Conservation (phyloP, 2,113 vertebrate genomes). For the Oreamnos americanus region DNA sequence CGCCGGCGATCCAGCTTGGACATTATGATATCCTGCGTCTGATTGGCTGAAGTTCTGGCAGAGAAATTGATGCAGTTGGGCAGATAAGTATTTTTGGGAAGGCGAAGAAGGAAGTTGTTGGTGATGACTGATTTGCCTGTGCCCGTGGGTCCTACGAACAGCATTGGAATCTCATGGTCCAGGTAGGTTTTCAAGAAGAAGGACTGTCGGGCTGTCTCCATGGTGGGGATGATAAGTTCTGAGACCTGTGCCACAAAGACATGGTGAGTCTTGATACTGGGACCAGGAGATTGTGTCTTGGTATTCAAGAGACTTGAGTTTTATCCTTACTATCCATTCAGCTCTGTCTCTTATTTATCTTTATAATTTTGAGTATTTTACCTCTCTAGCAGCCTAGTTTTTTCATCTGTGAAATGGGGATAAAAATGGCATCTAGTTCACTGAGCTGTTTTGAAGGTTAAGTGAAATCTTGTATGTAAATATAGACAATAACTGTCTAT, state of each 20-base stretch:
- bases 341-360: neutral
- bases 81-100: slow-evolving; percentile 87
- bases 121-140: slow-evolving; percentile 94
- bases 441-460: neutral
- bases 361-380: neutral
- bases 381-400: neutral
- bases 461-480: neutral
- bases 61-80: slow-evolving; percentile 94
- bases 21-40: slow-evolving; percentile 95
- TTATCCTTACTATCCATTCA: neutral
- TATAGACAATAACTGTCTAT: neutral
- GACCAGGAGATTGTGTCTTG: neutral
- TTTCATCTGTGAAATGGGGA: neutral
- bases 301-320: neutral
- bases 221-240: slow-evolving; percentile 92
- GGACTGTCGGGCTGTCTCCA: slow-evolving; percentile 91
- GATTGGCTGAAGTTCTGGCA: slow-evolving; percentile 91
- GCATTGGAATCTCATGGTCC: slow-evolving; percentile 84
- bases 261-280: neutral
- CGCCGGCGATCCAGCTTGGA: slow-evolving; percentile 90
- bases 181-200: slow-evolving; percentile 91
- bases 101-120: slow-evolving; percentile 88
- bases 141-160: slow-evolving; percentile 95
- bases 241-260: slow-evolving; percentile 83
- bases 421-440: neutral